phyloP scores from a whole-genome alignment of 37 sponge, comb jelly and placozoan species.

The Amphimedon queenslandica region DNA sequence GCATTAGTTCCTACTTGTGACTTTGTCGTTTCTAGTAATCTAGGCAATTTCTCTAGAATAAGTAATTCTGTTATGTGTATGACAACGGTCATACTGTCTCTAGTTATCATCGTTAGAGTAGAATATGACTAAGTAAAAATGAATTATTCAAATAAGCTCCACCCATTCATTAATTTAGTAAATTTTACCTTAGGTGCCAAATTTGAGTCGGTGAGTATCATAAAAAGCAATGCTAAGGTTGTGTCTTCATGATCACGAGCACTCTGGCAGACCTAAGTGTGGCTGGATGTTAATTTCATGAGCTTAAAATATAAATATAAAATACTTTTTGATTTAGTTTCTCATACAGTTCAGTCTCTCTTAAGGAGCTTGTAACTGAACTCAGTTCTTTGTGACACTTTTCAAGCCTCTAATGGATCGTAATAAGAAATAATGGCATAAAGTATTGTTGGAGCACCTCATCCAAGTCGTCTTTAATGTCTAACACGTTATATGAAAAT shows the following conservation, averaged over 20 bases:
- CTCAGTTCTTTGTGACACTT: conserved; percentile 41
- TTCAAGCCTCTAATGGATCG: conserved; percentile 27
- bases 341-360: conserved; percentile 60
- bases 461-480: conserved; percentile 75
- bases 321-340: conserved; percentile 62
- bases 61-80: conserved; percentile 54
- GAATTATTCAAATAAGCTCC: not conserved
- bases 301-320: not conserved
- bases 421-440: not conserved
- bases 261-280: conserved; percentile 57
- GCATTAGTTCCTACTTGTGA: conserved; percentile 48
- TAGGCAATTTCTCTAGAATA: conserved; percentile 80
- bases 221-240: conserved; percentile 70
- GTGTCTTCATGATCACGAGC: conserved; percentile 81
- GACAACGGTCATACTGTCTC: conserved; percentile 73
- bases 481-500: conserved; percentile 62
- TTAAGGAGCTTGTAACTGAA: conserved; percentile 4
- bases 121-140: conserved; percentile 51
- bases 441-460: conserved; percentile 32
- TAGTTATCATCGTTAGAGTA: conserved; percentile 71
- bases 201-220: conserved; percentile 72
- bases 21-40: conserved; percentile 47
- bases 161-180: not conserved
- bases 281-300: not conserved
- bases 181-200: conserved; percentile 64